Evolutionary conservation across 2,797 vertebrate genomes (phyloP).

Genomic region (Liparis tanakae): DNA sequence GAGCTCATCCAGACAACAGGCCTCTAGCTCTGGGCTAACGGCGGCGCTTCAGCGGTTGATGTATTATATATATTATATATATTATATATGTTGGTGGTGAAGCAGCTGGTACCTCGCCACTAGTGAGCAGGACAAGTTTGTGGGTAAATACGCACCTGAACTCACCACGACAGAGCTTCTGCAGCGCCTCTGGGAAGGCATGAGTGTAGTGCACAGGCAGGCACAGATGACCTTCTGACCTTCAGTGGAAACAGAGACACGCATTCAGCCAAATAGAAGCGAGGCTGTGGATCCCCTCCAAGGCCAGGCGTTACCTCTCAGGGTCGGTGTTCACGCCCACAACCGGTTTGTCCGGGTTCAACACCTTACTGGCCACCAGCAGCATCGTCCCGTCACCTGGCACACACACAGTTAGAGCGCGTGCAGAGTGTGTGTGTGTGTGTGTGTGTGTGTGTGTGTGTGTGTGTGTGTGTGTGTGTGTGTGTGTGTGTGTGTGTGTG

Average conservation of each 20-base stretch:
- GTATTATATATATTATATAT: too few relatives aligned
- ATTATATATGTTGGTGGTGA: too few relatives aligned
- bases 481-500: constrained; percentile 27
- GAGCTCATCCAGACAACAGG: too few relatives aligned
- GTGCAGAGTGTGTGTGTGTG: constrained; percentile 41
- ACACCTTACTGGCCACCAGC: constrained; percentile 96
- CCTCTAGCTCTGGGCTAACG: too few relatives aligned
- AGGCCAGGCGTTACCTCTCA: constrained; percentile 87
- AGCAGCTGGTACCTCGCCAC: too few relatives aligned
- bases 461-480: not conserved
- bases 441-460: too few relatives aligned
- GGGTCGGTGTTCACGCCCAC: constrained; percentile 98
- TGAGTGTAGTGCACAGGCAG: constrained; percentile 93
- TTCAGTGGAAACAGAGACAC: constrained; percentile 61
- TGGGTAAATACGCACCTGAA: constrained; percentile 91
- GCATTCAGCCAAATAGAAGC: not conserved
- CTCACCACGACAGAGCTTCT: constrained; percentile 91
- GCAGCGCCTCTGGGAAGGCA: constrained; percentile 92
- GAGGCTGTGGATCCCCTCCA: not conserved
- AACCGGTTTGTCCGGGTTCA: constrained; percentile 93
- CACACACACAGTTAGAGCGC: constrained; percentile 62
- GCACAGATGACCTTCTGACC: constrained; percentile 97
- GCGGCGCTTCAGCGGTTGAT: too few relatives aligned
- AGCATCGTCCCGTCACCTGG: constrained; percentile 98
- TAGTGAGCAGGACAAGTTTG: not conserved